Percentiles rank a stretch among this genome's conserved stretches.
Conservation (phyloP, 2,888 invertebrate species). For the Torymus auratus region DNA sequence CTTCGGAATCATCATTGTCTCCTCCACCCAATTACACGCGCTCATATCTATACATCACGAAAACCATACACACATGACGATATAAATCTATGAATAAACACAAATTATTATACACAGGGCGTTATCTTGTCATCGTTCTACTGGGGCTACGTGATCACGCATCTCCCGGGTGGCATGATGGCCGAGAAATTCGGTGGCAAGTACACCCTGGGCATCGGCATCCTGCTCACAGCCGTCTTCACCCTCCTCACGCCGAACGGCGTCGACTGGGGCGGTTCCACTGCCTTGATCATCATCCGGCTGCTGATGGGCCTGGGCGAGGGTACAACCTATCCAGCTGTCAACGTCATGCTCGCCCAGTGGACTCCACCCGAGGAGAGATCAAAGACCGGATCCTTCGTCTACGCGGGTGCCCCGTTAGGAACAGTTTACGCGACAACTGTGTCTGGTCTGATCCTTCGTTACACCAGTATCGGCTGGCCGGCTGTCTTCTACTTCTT, state of each 20-base stretch:
- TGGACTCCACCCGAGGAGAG: slow-evolving; percentile 86
- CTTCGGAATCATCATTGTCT: no score
- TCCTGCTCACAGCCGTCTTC: slow-evolving; percentile 88
- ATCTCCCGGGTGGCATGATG: slow-evolving; percentile 88
- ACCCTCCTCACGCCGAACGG: slow-evolving; percentile 88
- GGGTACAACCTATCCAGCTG: slow-evolving; percentile 90
- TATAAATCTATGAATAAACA: no score
- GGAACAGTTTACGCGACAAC: slow-evolving; percentile 82
- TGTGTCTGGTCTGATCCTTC: slow-evolving; percentile 84
- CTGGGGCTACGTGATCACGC: slow-evolving; percentile 90
- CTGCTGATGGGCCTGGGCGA: slow-evolving; percentile 90
- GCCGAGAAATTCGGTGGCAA: slow-evolving; percentile 92
- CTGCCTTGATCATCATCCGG: slow-evolving; percentile 84
- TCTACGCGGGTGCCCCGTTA: slow-evolving; percentile 88
- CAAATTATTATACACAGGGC: slow-evolving; percentile 78
- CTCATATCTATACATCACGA: no score
- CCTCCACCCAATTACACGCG: no score
- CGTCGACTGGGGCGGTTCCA: slow-evolving; percentile 83
- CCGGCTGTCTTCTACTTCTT: slow-evolving; percentile 89
- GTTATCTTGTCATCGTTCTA: slow-evolving; percentile 89
- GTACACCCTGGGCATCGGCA: slow-evolving; percentile 88
- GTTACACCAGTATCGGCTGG: slow-evolving; percentile 82
- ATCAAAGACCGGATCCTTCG: slow-evolving; percentile 87
- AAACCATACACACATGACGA: no score
- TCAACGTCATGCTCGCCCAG: slow-evolving; percentile 87